These are phyloP conservation scores for Eptatretus burgeri DNA, from an alignment of 2,113 vertebrate species.

Conservation along the genomic window DNA sequence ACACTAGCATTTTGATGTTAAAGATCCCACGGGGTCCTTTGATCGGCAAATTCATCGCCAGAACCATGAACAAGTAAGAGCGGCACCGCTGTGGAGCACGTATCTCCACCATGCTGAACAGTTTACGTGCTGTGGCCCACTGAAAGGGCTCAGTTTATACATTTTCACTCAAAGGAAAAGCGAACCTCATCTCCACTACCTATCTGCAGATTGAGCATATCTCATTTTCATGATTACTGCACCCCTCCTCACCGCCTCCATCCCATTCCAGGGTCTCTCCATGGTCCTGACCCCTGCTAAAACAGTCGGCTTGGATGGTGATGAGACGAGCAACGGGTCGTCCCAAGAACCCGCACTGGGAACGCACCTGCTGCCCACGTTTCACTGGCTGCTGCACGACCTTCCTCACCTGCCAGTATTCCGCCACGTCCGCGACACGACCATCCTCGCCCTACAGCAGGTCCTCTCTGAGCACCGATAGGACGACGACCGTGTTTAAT, in stretches of 20 bases:
- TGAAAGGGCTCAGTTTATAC: too few relatives aligned
- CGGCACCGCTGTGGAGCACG: too few relatives aligned
- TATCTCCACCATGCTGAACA: too few relatives aligned
- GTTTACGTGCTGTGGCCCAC: too few relatives aligned
- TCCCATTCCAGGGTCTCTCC: conserved; percentile 39
- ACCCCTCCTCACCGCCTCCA: rapidly evolving
- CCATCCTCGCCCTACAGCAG: conserved; percentile 62
- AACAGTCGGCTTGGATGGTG: conserved; percentile 24
- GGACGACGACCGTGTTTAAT: too few relatives aligned
- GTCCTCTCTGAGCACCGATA: conserved; percentile 14
- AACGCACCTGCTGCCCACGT: conserved; percentile 35
- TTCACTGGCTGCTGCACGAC: conserved; percentile 74
- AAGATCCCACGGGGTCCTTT: too few relatives aligned
- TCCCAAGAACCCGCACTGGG: conserved; percentile 48
- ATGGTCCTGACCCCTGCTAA: conserved; percentile 30
- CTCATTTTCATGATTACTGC: background rate
- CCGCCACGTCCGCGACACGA: conserved; percentile 47
- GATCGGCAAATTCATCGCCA: too few relatives aligned
- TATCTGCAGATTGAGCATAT: background rate
- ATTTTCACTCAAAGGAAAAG: too few relatives aligned
- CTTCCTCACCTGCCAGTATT: conserved; percentile 62
- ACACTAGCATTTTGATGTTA: too few relatives aligned
- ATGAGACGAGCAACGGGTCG: conserved; percentile 49
- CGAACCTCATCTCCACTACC: too few relatives aligned
- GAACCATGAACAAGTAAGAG: too few relatives aligned